phyloP scores from a whole-genome alignment of 2,797 vertebrate genomes.

The Halcyon smyrnensis region DNA sequence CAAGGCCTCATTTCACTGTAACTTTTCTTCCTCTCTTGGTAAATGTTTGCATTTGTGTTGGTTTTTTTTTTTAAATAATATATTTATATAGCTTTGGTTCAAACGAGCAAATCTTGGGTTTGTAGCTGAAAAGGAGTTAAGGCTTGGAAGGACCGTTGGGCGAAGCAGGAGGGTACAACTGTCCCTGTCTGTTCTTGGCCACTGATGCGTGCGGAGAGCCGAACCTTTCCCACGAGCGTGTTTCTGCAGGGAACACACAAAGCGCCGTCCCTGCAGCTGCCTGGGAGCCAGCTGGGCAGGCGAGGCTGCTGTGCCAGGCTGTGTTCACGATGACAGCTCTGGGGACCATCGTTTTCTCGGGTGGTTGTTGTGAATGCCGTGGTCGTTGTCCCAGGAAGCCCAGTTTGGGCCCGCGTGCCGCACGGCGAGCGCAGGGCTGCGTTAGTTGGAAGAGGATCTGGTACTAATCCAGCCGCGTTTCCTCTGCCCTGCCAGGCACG shows the following conservation, averaged over 20 bases:
- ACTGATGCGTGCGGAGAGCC: neutral
- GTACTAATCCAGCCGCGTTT: neutral
- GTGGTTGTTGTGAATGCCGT: neutral
- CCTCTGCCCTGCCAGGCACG: neutral
- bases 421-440: fast-evolving
- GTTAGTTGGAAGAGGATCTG: neutral
- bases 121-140: constrained; percentile 50
- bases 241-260: neutral
- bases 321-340: neutral
- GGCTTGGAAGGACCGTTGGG: neutral
- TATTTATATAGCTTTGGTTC: constrained; percentile 70
- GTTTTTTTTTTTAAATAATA: neutral
- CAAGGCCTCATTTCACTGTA: constrained; percentile 74
- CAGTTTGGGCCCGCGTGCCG: neutral
- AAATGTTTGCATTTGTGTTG: constrained; percentile 62
- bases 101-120: constrained; percentile 37
- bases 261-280: fast-evolving
- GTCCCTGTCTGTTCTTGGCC: neutral
- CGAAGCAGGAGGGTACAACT: neutral
- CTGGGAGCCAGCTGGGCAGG: neutral
- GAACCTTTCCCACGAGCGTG: neutral
- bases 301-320: neutral
- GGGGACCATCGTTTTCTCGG: neutral
- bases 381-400: neutral
- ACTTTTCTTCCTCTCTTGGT: constrained; percentile 53